phyloP scores from a whole-genome alignment of 2,888 invertebrate genomes.

The Meteorus cinctellus region DNA sequence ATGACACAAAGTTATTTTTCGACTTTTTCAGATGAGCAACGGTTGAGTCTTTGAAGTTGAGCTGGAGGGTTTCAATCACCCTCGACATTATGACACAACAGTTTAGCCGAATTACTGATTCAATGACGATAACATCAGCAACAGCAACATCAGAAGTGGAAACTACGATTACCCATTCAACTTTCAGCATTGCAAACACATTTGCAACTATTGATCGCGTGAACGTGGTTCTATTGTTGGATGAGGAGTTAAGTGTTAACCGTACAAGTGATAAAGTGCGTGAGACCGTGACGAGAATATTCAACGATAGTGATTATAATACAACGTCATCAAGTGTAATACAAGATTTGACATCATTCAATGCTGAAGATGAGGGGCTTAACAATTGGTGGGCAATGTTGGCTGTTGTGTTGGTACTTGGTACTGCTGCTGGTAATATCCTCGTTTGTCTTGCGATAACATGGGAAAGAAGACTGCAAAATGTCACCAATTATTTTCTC shows the following conservation, averaged over 20 bases:
- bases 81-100: slow-evolving; percentile 31
- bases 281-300: slow-evolving; percentile 52
- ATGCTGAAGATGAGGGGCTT: slow-evolving; percentile 47
- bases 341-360: slow-evolving; percentile 14
- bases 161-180: slow-evolving; percentile 7
- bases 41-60: slow-evolving; percentile 36
- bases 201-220: slow-evolving; percentile 31
- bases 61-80: slow-evolving; percentile 11
- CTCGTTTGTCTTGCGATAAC: slow-evolving; percentile 95
- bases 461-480: slow-evolving; percentile 93
- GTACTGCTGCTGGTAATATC: slow-evolving; percentile 93
- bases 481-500: slow-evolving; percentile 97
- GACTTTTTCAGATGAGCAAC: slow-evolving; percentile 45
- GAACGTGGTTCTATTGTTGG: slow-evolving; percentile 30
- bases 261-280: slow-evolving; percentile 48
- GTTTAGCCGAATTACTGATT: slow-evolving; percentile 22
- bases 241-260: slow-evolving; percentile 41
- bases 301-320: slow-evolving; percentile 43
- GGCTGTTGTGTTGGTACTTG: slow-evolving; percentile 85
- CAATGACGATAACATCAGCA: slow-evolving; percentile 26
- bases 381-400: slow-evolving; percentile 90
- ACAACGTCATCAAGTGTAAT: slow-evolving; percentile 16
- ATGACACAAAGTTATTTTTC: background rate
- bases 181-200: slow-evolving; percentile 10
- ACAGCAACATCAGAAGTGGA: slow-evolving; percentile 23